These are phyloP conservation scores for Bergia puertoricense DNA, from an alignment of 92 coral and sea anemone species.

Conservation along the genomic window DNA sequence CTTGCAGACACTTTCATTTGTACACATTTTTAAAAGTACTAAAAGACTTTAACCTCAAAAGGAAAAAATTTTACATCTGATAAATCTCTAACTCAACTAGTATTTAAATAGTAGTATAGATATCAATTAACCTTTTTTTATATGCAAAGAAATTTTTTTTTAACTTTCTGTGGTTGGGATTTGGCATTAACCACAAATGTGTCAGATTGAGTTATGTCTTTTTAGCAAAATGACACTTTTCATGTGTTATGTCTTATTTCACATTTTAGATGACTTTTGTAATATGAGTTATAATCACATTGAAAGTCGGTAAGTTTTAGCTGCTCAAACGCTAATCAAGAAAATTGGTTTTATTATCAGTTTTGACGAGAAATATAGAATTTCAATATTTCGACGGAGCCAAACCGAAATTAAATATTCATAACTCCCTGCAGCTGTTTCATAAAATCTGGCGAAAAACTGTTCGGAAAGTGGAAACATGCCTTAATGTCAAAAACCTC, in stretches of 20 bases:
- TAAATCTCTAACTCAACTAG: neutral
- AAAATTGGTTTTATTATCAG: neutral
- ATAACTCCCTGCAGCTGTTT: conserved; percentile 37
- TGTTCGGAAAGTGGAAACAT: conserved; percentile 21
- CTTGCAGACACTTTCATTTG: neutral
- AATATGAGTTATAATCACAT: neutral
- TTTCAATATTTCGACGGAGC: neutral
- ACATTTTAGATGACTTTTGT: neutral
- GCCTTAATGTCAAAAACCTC: conserved; percentile 35
- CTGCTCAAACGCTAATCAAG: neutral
- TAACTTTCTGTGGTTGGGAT: conserved; percentile 18
- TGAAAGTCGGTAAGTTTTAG: neutral
- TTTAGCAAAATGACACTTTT: conserved; percentile 1
- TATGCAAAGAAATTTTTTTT: neutral
- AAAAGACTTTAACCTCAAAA: neutral
- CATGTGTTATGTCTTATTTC: neutral
- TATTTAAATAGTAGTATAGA: no score
- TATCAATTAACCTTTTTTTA: neutral
- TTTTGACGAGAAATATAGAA: neutral
- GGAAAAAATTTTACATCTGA: neutral
- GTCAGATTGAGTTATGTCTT: conserved; percentile 12
- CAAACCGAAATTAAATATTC: conserved; percentile 26
- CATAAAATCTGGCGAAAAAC: conserved; percentile 1
- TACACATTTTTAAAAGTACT: neutral
- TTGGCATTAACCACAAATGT: conserved; percentile 14